Percentiles rank a stretch among this genome's conserved stretches.
Evolutionary conservation across 1,140 invertebrate species (phyloP).

Genomic region (Leptinotarsa defecta): DNA sequence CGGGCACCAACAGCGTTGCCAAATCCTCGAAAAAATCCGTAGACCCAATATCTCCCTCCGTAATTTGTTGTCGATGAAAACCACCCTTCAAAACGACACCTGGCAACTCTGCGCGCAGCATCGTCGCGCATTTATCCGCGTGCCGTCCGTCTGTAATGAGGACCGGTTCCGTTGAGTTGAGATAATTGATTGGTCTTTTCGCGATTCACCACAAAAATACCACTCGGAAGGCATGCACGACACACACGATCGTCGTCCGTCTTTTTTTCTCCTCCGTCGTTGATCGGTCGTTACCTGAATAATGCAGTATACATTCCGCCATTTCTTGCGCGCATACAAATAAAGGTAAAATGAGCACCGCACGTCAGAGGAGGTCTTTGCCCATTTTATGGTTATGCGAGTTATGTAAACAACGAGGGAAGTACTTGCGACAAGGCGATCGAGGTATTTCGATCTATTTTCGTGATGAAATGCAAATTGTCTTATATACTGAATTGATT

Average conservation of each 20-base stretch:
- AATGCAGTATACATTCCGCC: conserved; percentile 20
- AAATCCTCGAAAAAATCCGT: not conserved
- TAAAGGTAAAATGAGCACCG: conserved; percentile 15
- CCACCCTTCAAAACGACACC: not conserved
- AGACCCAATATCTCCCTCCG: not conserved
- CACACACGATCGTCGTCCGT: conserved; percentile 23
- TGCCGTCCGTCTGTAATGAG: conserved; percentile 14
- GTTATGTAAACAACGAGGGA: conserved; percentile 3
- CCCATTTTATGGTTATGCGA: conserved; percentile 6
- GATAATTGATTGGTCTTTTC: conserved; percentile 21
- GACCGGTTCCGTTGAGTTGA: conserved; percentile 18
- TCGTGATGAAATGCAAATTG: not conserved
- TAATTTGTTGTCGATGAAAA: not conserved
- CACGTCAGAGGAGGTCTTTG: conserved; percentile 13
- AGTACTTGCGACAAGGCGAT: not conserved
- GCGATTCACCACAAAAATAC: conserved; percentile 22
- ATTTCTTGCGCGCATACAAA: conserved; percentile 20
- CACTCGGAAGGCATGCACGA: conserved; percentile 24
- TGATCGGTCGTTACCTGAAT: conserved; percentile 17
- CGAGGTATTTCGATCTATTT: not conserved
- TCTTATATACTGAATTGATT: too few species aligned
- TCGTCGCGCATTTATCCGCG: conserved; percentile 8
- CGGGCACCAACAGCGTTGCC: not conserved
- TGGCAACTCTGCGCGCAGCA: conserved; percentile 9
- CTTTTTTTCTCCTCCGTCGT: not conserved